phyloP scores from a whole-genome alignment of 1,140 invertebrate species.

The Drosophila arizonae region DNA sequence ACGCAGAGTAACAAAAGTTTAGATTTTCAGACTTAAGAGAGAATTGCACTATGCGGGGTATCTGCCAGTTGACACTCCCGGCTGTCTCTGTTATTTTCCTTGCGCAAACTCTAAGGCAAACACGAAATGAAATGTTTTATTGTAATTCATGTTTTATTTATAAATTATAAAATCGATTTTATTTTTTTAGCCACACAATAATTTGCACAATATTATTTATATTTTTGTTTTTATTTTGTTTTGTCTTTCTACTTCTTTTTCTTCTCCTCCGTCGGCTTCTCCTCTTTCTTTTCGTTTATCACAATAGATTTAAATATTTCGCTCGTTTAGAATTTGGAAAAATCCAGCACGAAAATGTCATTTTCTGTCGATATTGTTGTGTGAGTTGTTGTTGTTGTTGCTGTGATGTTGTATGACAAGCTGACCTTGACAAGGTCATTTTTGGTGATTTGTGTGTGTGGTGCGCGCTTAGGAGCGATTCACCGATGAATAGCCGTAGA shows the following conservation, averaged over 20 bases:
- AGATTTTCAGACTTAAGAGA: too few relatives aligned
- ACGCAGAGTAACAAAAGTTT: too few relatives aligned
- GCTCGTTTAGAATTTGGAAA: conserved; percentile 70
- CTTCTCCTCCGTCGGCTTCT: background rate
- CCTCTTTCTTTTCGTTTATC: conserved; percentile 56
- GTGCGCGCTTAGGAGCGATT: conserved; percentile 40
- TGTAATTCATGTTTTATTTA: conserved; percentile 78
- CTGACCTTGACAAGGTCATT: conserved; percentile 69
- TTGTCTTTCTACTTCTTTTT: background rate
- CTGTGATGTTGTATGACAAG: conserved; percentile 51
- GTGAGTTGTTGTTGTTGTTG: background rate
- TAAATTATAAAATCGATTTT: conserved; percentile 70
- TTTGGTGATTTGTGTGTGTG: conserved; percentile 46
- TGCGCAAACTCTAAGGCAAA: conserved; percentile 48
- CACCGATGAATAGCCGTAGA: conserved; percentile 74
- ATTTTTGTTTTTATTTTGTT: conserved; percentile 31
- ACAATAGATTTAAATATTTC: conserved; percentile 63
- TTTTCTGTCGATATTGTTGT: background rate
- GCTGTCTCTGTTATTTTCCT: background rate
- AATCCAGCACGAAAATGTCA: conserved; percentile 33
- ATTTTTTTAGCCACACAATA: conserved; percentile 44
- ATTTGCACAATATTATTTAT: conserved; percentile 62
- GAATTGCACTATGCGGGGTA: too few relatives aligned
- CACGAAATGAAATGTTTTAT: conserved; percentile 35
- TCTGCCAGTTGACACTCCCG: too few relatives aligned